Evolutionary conservation across 92 coral and sea anemone species (phyloP).

Genomic region (Anthopleura xanthogrammica): DNA sequence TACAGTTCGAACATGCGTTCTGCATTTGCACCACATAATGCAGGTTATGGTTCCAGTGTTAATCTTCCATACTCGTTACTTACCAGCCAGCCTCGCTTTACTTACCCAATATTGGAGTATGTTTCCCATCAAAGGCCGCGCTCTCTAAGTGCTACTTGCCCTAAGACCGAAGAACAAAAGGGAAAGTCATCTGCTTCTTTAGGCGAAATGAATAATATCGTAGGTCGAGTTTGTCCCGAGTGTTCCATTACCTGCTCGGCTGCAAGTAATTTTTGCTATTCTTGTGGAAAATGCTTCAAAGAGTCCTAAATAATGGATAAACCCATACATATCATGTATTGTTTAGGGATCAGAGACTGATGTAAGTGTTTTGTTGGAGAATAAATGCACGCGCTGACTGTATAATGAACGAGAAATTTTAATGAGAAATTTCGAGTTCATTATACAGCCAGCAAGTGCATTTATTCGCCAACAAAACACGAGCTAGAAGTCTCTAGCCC

Average conservation of each 20-base stretch:
- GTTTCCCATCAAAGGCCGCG: slow-evolving; percentile 58
- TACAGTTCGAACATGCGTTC: slow-evolving; percentile 62
- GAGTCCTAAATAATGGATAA: slow-evolving; percentile 36
- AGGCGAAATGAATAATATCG: slow-evolving; percentile 50
- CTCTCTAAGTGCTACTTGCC: slow-evolving; percentile 31
- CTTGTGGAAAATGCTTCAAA: slow-evolving; percentile 77
- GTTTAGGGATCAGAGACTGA: too few species aligned
- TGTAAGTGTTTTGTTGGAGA: too few species aligned
- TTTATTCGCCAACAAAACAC: too few species aligned
- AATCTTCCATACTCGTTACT: slow-evolving; percentile 59
- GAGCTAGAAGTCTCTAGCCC: too few species aligned
- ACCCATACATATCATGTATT: too few species aligned
- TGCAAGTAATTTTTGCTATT: slow-evolving; percentile 70
- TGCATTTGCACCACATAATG: slow-evolving; percentile 48
- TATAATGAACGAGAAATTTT: too few species aligned
- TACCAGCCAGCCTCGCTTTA: slow-evolving; percentile 50
- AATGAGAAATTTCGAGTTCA: too few species aligned
- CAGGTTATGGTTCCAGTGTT: slow-evolving; percentile 58
- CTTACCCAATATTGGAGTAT: slow-evolving; percentile 78
- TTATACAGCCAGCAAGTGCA: too few species aligned
- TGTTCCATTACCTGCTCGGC: slow-evolving; percentile 64
- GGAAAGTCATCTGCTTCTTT: slow-evolving; percentile 12
- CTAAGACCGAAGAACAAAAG: slow-evolving; percentile 21
- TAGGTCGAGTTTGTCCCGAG: slow-evolving; percentile 74
- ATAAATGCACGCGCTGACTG: too few species aligned